Base-by-base conservation (phyloP, 2,888 invertebrate genomes). In the Torymus texanus region DNA sequence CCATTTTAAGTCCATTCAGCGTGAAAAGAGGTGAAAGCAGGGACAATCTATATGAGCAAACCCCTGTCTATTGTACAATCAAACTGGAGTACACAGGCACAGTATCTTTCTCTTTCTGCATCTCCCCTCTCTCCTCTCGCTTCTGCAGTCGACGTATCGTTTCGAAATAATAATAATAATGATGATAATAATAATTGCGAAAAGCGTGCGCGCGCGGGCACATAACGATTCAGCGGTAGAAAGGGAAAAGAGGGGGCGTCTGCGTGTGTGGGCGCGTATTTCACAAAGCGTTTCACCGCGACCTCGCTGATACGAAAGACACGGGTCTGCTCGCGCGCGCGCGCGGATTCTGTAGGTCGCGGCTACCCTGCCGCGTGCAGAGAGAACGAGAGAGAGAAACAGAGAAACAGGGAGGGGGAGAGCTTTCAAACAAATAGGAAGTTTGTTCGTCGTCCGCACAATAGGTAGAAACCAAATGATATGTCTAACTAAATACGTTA, bases 391-490 rank as follows among this genome's bases (percentile, higher is more conserved):
- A 8, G 41, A 8, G 29, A 29, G 29, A 41, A 8, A 41, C 8
- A 41, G 41, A 8, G 41, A 8, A 21, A 21, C 21, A 41, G 41
- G 41, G 41, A 29, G 29, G 29, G 5, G 5, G 29, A 29, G 72
- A 85, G 84, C 87, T 86, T 86, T 88, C 87, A 87, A 89, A 88
- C 89, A 88, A 89, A 89, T 88, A 86, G 87, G 85, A 89, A 90
- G 88, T 89, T 90, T 88, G 88, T 86, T 88, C 86, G 83, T 84
- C 83, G 85, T 80, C 83, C 83, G 83, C 83, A 88, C 88, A 88
- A 89, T 90, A 87, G 88, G 84, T 88, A 83, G 87, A 89, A 89
- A 89, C 88, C 89, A 88, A 89, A 89, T 88, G 88, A 89, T 89
- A 89, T 87, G 87, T 89, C 88, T 87, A 88, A 89, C 89, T 88